A percentile compares a stretch with the other conserved stretches of the same genome.
These are phyloP conservation scores for Pelobates cultripes DNA, from an alignment of 2,797 vertebrate species.

Conservation along the genomic window DNA sequence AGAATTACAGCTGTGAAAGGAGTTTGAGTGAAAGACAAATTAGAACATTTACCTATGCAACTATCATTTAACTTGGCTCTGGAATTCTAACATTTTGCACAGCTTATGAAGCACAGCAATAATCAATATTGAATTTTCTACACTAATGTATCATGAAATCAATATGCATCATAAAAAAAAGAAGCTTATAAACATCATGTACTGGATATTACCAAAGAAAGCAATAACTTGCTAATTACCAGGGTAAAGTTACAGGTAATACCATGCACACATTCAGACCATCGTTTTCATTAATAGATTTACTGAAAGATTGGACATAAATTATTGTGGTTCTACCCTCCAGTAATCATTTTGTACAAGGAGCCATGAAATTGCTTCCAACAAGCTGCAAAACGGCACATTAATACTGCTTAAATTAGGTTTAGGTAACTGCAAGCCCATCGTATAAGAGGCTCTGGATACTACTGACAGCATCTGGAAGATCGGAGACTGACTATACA, in stretches of 20 bases:
- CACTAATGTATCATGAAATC: background rate
- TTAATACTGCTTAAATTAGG: no score
- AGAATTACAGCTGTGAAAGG: slow-evolving; percentile 6
- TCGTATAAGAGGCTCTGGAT: no score
- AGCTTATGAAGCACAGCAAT: no score
- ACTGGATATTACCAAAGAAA: background rate
- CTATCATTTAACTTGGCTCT: background rate
- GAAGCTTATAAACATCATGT: background rate
- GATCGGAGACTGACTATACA: no score
- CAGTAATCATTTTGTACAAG: slow-evolving; percentile 9
- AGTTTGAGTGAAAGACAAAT: slow-evolving; percentile 27
- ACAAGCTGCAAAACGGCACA: background rate
- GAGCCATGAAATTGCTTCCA: slow-evolving; percentile 3
- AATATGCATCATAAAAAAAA: background rate
- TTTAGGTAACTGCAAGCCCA: no score
- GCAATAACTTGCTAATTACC: slow-evolving; percentile 31
- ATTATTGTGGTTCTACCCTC: background rate
- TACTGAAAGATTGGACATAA: no score
- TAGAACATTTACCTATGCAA: background rate
- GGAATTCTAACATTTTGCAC: no score
- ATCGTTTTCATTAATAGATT: slow-evolving; percentile 12
- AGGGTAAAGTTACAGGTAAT: slow-evolving; percentile 36
- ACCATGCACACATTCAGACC: slow-evolving; percentile 23
- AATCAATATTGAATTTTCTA: background rate
- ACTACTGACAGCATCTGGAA: no score